Evolutionary conservation across 2,797 vertebrate genomes (phyloP).

Genomic region (Uromys caudimaculatus): DNA sequence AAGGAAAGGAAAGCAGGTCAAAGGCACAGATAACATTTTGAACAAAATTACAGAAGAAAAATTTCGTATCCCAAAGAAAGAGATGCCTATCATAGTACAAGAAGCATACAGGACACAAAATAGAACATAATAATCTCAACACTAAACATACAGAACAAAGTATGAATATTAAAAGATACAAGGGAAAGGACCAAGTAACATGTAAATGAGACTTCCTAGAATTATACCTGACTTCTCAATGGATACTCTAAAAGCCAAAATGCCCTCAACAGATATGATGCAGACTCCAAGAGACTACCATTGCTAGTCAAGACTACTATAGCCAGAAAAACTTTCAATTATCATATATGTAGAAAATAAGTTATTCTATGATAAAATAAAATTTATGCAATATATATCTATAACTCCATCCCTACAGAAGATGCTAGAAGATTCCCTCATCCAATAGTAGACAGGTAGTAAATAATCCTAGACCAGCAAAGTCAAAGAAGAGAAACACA

Average conservation of each 20-base stretch:
- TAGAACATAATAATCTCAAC: no score
- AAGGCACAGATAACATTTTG: not conserved
- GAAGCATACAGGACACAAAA: no score
- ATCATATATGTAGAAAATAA: not conserved
- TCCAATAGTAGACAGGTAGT: not conserved
- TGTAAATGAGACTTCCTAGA: not conserved
- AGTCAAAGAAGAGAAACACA: no score
- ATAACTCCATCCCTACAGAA: not conserved
- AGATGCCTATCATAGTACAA: no score
- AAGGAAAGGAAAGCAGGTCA: not conserved
- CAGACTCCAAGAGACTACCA: not conserved
- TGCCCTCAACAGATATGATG: not conserved
- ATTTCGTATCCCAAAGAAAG: no score
- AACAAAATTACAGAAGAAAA: no score
- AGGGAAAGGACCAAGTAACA: no score
- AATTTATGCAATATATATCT: not conserved
- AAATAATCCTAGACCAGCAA: no score
- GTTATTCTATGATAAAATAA: not conserved
- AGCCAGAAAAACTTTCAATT: not conserved
- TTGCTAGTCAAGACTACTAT: not conserved
- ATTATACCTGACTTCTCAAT: not conserved
- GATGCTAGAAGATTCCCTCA: not conserved
- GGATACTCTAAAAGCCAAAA: not conserved
- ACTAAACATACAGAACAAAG: no score
- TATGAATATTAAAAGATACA: no score